These are phyloP conservation scores for Sinhomidia bicolor DNA, from an alignment of 2,888 invertebrate genomes.

Conservation along the genomic window DNA sequence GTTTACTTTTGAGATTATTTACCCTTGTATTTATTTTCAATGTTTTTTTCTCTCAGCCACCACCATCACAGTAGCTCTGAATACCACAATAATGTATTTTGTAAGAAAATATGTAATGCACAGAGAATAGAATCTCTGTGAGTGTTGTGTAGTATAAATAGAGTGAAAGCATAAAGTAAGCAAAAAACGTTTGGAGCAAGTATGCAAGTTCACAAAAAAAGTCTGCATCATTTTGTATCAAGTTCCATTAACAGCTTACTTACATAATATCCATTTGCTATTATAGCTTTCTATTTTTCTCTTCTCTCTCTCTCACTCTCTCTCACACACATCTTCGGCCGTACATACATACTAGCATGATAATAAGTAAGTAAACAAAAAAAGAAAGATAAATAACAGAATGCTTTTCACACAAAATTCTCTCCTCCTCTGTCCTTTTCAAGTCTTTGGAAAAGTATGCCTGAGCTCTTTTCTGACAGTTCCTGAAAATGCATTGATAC, in stretches of 20 bases:
- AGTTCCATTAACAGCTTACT: slow-evolving; percentile 47
- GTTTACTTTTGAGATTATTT: slow-evolving; percentile 56
- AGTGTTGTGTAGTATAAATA: neutral
- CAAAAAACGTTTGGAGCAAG: neutral
- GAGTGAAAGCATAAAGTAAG: slow-evolving; percentile 5
- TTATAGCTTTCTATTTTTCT: neutral
- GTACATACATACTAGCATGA: neutral
- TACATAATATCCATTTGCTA: neutral
- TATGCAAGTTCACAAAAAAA: neutral
- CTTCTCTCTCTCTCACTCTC: neutral
- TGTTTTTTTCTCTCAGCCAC: slow-evolving; percentile 18
- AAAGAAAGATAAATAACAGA: neutral
- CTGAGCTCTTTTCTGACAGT: neutral
- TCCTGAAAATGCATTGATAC: slow-evolving; percentile 43
- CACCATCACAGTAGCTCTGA: neutral
- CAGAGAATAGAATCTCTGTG: neutral
- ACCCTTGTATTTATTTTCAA: slow-evolving; percentile 35
- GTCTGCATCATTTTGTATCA: neutral
- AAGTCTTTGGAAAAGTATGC: neutral
- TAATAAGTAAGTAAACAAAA: slow-evolving; percentile 18
- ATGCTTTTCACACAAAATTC: neutral
- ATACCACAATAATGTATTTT: neutral
- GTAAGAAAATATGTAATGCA: slow-evolving; percentile 13
- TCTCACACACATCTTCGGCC: too few relatives aligned
- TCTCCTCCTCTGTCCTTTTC: neutral